Evolutionary conservation across 2,113 vertebrate genomes (phyloP).

Genomic region (Gulo gulo): DNA sequence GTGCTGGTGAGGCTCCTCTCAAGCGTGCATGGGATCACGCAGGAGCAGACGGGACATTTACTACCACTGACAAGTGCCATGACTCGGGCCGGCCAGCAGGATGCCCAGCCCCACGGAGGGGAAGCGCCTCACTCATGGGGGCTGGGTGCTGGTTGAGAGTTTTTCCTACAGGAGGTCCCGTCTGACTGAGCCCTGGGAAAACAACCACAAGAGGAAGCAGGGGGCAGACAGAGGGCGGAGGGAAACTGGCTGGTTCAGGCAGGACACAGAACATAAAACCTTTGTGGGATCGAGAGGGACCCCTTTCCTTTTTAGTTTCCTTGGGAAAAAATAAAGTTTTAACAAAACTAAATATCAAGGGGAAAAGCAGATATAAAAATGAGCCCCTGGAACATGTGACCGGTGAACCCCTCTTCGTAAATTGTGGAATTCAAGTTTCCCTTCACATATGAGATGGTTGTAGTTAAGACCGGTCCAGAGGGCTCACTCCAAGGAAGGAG

Average conservation of each 20-base stretch:
- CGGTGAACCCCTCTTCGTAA: background rate
- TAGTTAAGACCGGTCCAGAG: background rate
- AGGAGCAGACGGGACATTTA: too few species aligned
- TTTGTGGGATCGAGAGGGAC: background rate
- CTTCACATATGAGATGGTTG: background rate
- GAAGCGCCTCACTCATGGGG: background rate
- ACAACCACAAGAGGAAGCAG: background rate
- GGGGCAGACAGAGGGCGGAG: background rate
- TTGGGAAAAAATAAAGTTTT: background rate
- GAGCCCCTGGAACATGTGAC: background rate
- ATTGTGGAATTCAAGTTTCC: background rate
- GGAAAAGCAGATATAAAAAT: background rate
- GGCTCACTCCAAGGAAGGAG: background rate
- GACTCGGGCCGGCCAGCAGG: background rate
- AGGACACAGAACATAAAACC: background rate
- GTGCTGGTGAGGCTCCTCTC: background rate
- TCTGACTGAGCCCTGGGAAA: background rate
- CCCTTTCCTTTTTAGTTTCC: background rate
- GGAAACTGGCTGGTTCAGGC: background rate
- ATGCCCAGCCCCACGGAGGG: background rate
- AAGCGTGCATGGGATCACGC: accelerated
- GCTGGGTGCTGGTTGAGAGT: background rate
- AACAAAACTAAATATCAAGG: background rate
- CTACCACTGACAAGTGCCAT: accelerated
- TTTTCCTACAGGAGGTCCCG: background rate